Evolutionary conservation across 1,140 invertebrate species (phyloP), one percentile per base, ranked within the genome.

Genomic region (Harpegnathos saltator): DNA sequence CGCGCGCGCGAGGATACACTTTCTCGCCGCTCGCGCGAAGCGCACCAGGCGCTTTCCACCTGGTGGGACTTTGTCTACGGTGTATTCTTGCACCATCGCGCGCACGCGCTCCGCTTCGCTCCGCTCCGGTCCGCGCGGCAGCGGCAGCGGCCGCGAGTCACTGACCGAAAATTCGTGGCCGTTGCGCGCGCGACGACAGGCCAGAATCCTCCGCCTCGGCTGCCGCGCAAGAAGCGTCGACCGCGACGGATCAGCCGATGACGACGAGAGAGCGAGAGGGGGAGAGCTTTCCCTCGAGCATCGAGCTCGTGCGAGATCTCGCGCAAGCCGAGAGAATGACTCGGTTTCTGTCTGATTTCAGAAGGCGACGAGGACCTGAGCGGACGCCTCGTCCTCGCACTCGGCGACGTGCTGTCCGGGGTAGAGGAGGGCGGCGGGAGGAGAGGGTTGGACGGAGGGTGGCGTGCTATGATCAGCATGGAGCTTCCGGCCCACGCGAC

Each of bases 381-480:
- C 83, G 81, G 88, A 90, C 89, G 82, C 90, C 91, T 91, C 88
- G 86, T 91, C 90, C 52, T 3, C 4, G 63, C 68, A 82, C 73
- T 78, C 87, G 88, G 65, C 91, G 87, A 89, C 89, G 86, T 92
- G 89, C 68, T 90, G 85, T 90, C 74, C 86, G 89, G 88, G 83
- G 86, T 86, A 89, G 91, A 91, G 82, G 85, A 90, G 85, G 90
- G 89, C 88, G 89, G 85, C 77, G 90, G 89, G 83, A 87, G 89
- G 82, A 85, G 90, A 82, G 89, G 87, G 78, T 87, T 88, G 85
- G 86, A 91, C 82, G 86, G 33, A 90, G 86, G 85, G 89, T 92
- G 90, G 89, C 87, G 89, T 92, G 92, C 92, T 93, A 94, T 94
- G 93, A 94, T 94, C 91, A 94, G 93, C 90, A 94, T 93, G 93